phyloP scores from a whole-genome alignment of 1,140 invertebrate species.

The Kradibia gibbosae region DNA sequence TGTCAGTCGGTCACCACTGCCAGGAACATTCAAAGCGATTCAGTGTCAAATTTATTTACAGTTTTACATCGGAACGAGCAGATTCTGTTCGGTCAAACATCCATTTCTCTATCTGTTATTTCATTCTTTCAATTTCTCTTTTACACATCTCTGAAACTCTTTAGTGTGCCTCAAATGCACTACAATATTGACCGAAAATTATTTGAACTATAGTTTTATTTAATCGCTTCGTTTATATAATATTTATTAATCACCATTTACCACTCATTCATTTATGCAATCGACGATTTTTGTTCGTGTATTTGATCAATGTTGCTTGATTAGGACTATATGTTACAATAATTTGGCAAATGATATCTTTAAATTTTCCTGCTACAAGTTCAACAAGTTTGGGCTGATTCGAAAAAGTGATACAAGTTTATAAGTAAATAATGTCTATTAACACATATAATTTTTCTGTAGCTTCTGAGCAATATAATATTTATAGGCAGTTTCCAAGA shows the following conservation, averaged over 20 bases:
- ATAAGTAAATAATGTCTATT: no score
- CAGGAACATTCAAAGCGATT: constrained; percentile 54
- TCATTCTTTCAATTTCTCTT: neutral
- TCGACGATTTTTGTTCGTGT: neutral
- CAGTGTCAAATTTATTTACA: constrained; percentile 53
- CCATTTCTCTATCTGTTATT: neutral
- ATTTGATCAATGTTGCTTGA: neutral
- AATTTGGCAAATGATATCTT: no score
- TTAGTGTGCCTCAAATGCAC: constrained; percentile 5
- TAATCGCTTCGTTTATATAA: neutral
- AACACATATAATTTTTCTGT: neutral
- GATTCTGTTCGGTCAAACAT: neutral
- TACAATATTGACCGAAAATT: neutral
- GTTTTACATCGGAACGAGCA: constrained; percentile 35
- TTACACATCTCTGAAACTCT: neutral
- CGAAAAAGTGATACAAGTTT: no score
- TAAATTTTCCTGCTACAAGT: no score
- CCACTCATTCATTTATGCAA: neutral
- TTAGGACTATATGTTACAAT: neutral
- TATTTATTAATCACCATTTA: neutral
- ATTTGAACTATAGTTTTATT: neutral
- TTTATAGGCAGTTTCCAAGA: neutral
- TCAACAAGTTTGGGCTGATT: no score
- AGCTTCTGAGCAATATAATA: neutral
- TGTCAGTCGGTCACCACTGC: constrained; percentile 21